Conservation (phyloP, 2,113 vertebrate genomes). For the Prietella phreatophila region DNA sequence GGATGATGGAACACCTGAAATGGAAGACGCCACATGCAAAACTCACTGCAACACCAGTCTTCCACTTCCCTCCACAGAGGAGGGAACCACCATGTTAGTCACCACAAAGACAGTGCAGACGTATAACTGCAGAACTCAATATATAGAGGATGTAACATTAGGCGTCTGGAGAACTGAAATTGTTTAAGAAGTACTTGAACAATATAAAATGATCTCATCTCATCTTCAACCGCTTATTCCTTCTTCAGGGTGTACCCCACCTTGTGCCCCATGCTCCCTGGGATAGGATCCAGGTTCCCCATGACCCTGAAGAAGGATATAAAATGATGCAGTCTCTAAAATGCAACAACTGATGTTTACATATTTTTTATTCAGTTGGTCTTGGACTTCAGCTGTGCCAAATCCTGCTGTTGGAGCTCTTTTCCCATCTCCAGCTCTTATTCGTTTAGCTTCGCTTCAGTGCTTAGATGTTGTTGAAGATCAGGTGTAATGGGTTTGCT, state of each 20-base stretch:
- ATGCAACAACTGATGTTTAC: constrained; percentile 2
- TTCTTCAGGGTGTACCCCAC: too few species aligned
- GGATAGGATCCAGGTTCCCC: too few species aligned
- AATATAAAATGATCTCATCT: neutral
- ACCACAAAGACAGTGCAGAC: constrained; percentile 77
- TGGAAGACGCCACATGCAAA: constrained; percentile 14
- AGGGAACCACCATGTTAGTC: constrained; percentile 76
- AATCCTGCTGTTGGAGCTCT: neutral
- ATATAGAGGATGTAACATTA: constrained; percentile 41
- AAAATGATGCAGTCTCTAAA: neutral
- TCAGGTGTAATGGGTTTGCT: neutral
- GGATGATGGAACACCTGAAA: constrained; percentile 17
- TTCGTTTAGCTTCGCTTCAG: neutral
- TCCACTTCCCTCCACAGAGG: constrained; percentile 79
- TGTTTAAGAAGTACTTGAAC: neutral
- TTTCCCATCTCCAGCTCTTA: neutral
- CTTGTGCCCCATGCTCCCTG: too few species aligned
- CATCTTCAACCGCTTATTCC: too few species aligned
- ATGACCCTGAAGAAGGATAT: too few species aligned
- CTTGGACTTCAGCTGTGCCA: neutral
- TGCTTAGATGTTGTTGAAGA: neutral
- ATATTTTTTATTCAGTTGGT: neutral
- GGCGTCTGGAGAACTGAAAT: constrained; percentile 29
- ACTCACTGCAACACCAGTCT: constrained; percentile 59
- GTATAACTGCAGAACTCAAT: constrained; percentile 57